Evolutionary conservation across 2,113 vertebrate species (phyloP), one percentile per base, ranked within the genome.

Genomic region (Megalops atlanticus): DNA sequence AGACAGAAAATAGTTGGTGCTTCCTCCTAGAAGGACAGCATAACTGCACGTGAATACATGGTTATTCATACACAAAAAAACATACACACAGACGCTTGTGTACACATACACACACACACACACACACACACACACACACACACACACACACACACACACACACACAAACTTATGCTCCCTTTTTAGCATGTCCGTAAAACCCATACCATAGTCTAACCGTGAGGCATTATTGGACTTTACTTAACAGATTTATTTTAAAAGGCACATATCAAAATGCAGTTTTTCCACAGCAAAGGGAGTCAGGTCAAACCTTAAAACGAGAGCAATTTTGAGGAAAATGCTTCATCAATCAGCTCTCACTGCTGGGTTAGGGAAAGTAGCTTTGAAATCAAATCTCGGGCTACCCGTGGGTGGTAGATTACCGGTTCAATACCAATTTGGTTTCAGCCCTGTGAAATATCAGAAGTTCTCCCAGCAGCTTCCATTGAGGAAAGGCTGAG

Each of bases 341-440:
- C 38, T 58, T 80, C 41, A 75, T 68, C 4, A 75, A 41, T 35
- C 39, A 43, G 36, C 24, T 76, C 49, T 41, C 47, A 24, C 27
- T 39, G n/a, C 18, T 75, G 52, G 27, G 16, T 18, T 43, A 33
- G n/a, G 31, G 79, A 81, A 74, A 74, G 27, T 35, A 75, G 4
- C 36, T 81, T 45, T 64, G 64, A 76, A 76, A 81, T 39, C n/a
- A n/a, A 54, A 54, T 75, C 18, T 35, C 45, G 38, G 38, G 35
- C 7, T 16, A 52, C 21, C 38, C 21, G 7, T 43, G 47, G 16
- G 52, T 64, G 45, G 47, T 38, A n/a, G 35, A 81, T 36, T 74
- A n/a, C 69, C 52, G 24, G 35, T 40, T 75, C 24, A 76, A 68
- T 68, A 43, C n/a, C 39, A 12, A 15, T 75, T 75, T 41, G 38